These are phyloP conservation scores for Cetoscarus ocellatus DNA, from an alignment of 2,797 vertebrate species.

Conservation along the genomic window DNA sequence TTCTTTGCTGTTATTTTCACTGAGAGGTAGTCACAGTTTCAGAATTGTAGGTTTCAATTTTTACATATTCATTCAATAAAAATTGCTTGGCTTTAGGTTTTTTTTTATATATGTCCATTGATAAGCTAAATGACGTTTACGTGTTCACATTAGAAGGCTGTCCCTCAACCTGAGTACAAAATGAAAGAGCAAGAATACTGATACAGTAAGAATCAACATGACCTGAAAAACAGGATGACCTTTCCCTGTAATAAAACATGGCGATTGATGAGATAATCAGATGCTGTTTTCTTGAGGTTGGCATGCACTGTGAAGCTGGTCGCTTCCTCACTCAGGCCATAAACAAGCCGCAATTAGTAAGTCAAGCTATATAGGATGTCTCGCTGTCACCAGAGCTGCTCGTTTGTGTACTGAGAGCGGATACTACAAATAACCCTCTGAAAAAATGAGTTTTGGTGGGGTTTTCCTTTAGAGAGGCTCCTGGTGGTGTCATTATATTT, in stretches of 20 bases:
- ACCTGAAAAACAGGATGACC: background rate
- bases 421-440: slow-evolving; percentile 21
- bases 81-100: no score
- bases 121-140: no score
- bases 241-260: background rate
- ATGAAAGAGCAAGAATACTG: background rate
- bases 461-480: no score
- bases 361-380: slow-evolving; percentile 47
- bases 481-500: no score
- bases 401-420: slow-evolving; percentile 46
- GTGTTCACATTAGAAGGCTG: no score
- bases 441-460: slow-evolving; percentile 13
- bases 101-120: no score
- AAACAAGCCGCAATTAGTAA: slow-evolving; percentile 65
- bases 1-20: no score
- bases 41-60: no score
- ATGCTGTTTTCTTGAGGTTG: slow-evolving; percentile 13
- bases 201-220: background rate
- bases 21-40: no score
- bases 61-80: no score
- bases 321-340: slow-evolving; percentile 23
- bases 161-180: no score
- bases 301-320: slow-evolving; percentile 6
- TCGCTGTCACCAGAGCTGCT: slow-evolving; percentile 51
- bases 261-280: slow-evolving; percentile 4